phyloP scores from a whole-genome alignment of 2,797 vertebrate genomes.

The Sparus aurata region DNA sequence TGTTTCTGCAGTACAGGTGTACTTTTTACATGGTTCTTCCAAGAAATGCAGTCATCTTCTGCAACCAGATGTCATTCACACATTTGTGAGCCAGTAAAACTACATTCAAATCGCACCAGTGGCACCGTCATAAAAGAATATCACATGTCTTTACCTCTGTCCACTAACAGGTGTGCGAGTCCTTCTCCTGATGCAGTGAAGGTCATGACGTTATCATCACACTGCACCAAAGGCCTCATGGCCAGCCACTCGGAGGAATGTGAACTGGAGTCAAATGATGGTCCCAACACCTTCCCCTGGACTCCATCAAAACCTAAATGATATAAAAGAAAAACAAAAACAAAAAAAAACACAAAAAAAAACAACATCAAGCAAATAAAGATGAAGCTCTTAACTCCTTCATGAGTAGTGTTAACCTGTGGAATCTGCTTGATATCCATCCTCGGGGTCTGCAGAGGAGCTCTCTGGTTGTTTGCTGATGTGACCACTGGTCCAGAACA shows the following conservation, averaged over 20 bases:
- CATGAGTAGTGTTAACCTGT: slow-evolving; percentile 61
- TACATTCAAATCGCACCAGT: not conserved
- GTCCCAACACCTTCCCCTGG: slow-evolving; percentile 56
- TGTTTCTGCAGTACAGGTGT: not conserved
- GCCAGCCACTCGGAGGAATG: slow-evolving; percentile 66
- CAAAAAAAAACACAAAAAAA: no score
- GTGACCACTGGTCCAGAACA: slow-evolving; percentile 43
- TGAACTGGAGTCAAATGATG: slow-evolving; percentile 36
- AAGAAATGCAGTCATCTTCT: no score
- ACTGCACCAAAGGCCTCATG: slow-evolving; percentile 77
- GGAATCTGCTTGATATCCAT: slow-evolving; percentile 65
- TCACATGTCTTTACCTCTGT: slow-evolving; percentile 71
- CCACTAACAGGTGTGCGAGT: slow-evolving; percentile 75
- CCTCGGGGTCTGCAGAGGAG: not conserved
- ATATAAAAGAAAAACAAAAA: not conserved
- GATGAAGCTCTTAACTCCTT: no score
- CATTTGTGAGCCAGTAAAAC: no score
- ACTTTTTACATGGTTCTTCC: no score
- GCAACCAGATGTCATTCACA: no score
- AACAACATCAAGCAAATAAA: not conserved
- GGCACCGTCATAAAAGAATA: no score
- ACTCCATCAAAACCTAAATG: slow-evolving; percentile 61
- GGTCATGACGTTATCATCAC: slow-evolving; percentile 75
- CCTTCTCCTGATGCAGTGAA: slow-evolving; percentile 77
- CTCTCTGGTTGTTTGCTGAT: not conserved